A percentile compares a stretch with the other conserved stretches of the same genome.
These are phyloP conservation scores for Verasper variegatus DNA, from an alignment of 2,113 vertebrate genomes.

Conservation along the genomic window DNA sequence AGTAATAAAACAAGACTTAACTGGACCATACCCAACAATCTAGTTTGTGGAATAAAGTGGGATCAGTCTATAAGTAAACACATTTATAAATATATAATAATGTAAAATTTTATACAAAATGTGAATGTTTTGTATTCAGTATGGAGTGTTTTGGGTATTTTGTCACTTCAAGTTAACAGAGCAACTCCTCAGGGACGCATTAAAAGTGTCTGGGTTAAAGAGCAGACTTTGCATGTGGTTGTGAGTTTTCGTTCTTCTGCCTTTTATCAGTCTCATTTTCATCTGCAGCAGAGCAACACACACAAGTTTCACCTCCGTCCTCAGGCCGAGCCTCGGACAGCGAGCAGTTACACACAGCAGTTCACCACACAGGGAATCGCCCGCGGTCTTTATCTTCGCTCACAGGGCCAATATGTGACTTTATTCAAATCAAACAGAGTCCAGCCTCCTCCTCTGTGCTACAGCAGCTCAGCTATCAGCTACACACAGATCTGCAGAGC, in stretches of 20 bases:
- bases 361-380: neutral
- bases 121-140: neutral
- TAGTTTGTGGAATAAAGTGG: neutral
- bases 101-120: no score
- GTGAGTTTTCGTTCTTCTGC: neutral
- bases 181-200: neutral
- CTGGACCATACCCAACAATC: neutral
- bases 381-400: constrained; percentile 47
- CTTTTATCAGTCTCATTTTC: neutral
- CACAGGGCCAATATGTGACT: constrained; percentile 43
- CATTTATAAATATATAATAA: no score
- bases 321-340: neutral
- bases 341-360: neutral
- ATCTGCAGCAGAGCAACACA: constrained; percentile 17
- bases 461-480: constrained; percentile 35
- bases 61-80: neutral
- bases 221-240: neutral
- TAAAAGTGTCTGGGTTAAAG: neutral
- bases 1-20: no score
- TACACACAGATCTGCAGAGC: constrained; percentile 23
- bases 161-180: neutral
- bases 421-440: constrained; percentile 57
- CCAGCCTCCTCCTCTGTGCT: constrained; percentile 4
- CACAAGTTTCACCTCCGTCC: neutral
- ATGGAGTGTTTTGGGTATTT: neutral